These are phyloP conservation scores for Florisuga fusca DNA, from an alignment of 2,797 vertebrate genomes.

Conservation along the genomic window DNA sequence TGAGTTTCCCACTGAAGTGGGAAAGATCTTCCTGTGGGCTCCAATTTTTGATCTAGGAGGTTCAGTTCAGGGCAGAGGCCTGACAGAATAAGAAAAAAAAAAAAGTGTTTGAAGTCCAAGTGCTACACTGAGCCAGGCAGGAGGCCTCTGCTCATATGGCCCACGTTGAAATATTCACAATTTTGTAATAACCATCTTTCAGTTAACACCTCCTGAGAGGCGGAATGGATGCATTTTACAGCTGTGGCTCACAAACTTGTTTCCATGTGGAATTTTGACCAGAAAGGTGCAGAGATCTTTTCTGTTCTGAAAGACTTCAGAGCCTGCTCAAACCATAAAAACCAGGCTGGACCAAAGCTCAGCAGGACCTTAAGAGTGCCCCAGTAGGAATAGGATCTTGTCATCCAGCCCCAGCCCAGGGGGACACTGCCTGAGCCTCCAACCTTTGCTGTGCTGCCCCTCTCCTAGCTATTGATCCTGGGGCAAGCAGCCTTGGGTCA, in stretches of 20 bases:
- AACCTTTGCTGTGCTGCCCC: background rate
- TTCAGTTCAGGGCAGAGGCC: background rate
- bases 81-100: background rate
- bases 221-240: slow-evolving; percentile 19
- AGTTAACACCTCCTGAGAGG: background rate
- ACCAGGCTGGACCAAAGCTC: background rate
- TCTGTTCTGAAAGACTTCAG: background rate
- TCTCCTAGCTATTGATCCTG: background rate
- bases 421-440: background rate
- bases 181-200: slow-evolving; percentile 23
- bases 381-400: fast-evolving
- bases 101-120: background rate
- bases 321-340: background rate
- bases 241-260: background rate
- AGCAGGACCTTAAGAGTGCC: background rate
- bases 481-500: too few species aligned
- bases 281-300: background rate
- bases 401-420: fast-evolving
- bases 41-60: background rate
- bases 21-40: background rate
- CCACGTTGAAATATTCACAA: slow-evolving; percentile 26
- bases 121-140: background rate
- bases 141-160: background rate
- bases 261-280: background rate
- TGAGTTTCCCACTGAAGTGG: background rate